Evolutionary conservation across 2,888 invertebrate genomes (phyloP), one percentile per base, ranked within the genome.

Genomic region (Pinctada fucata): DNA sequence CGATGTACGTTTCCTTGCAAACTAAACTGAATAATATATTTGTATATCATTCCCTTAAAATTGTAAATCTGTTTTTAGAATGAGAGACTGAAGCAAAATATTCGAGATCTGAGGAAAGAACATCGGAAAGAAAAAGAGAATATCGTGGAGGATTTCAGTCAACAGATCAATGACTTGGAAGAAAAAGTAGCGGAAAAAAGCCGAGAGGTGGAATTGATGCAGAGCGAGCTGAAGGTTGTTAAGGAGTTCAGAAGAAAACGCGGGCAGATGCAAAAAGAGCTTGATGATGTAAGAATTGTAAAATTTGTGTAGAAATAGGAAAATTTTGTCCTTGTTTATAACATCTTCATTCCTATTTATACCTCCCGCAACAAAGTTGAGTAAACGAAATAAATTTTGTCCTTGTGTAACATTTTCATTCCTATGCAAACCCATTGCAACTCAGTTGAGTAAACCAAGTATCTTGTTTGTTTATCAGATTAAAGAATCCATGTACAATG

Each of bases 271-370:
- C 91, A 92, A 82, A 91, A 90, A 76, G 92, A 92, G 78, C 83
- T 93, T n/a, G 92, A 92, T 79, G 92, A 92, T 87, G 92, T 91
- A 78, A 80, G 83, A n/a, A n/a, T n/a, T n/a, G n/a, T n/a, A n/a
- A n/a, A n/a, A n/a, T n/a, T n/a, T n/a, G n/a, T n/a, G n/a, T n/a
- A n/a, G n/a, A n/a, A n/a, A n/a, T n/a, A n/a, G n/a, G n/a, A n/a
- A n/a, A n/a, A n/a, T n/a, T n/a, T n/a, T n/a, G n/a, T n/a, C n/a
- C n/a, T n/a, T n/a, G n/a, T n/a, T n/a, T n/a, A n/a, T n/a, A n/a
- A n/a, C n/a, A n/a, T n/a, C n/a, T n/a, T n/a, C n/a, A n/a, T n/a
- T n/a, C n/a, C n/a, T n/a, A n/a, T n/a, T n/a, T n/a, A n/a, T n/a
- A n/a, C n/a, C n/a, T n/a, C n/a, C n/a, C n/a, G n/a, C n/a, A n/a